Conservation (phyloP, 2,888 invertebrate genomes). For the Limenitis arthemis region DNA sequence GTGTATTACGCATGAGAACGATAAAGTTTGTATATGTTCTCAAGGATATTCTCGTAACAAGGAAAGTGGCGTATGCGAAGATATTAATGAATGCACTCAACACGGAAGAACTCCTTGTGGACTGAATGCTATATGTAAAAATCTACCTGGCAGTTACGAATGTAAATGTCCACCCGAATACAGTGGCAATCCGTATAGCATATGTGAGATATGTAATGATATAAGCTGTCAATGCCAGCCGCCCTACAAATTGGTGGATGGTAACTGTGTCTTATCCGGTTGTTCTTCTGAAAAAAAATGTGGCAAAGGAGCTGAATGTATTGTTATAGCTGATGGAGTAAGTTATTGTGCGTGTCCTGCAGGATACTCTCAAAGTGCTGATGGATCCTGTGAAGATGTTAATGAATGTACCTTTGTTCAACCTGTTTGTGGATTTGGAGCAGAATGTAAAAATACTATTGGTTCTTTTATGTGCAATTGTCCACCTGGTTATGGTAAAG, state of each 20-base stretch:
- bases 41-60: conserved; percentile 88
- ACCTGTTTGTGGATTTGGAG: conserved; percentile 87
- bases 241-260: conserved; percentile 87
- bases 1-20: conserved; percentile 85
- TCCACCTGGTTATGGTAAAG: conserved; percentile 86
- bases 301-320: conserved; percentile 90
- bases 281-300: conserved; percentile 87
- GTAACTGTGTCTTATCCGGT: conserved; percentile 87
- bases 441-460: conserved; percentile 85
- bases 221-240: conserved; percentile 90
- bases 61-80: conserved; percentile 83
- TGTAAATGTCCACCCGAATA: conserved; percentile 92
- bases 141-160: conserved; percentile 93
- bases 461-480: conserved; percentile 88
- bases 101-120: conserved; percentile 88
- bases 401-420: conserved; percentile 86
- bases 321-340: conserved; percentile 89
- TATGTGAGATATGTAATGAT: conserved; percentile 88
- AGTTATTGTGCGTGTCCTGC: conserved; percentile 95
- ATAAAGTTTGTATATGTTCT: conserved; percentile 90
- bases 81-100: conserved; percentile 88
- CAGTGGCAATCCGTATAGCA: conserved; percentile 90
- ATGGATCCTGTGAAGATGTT: conserved; percentile 89
- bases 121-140: conserved; percentile 91
- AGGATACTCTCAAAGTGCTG: conserved; percentile 82